phyloP scores from a whole-genome alignment of 1,140 invertebrate genomes.

The Charaxes varanes region DNA sequence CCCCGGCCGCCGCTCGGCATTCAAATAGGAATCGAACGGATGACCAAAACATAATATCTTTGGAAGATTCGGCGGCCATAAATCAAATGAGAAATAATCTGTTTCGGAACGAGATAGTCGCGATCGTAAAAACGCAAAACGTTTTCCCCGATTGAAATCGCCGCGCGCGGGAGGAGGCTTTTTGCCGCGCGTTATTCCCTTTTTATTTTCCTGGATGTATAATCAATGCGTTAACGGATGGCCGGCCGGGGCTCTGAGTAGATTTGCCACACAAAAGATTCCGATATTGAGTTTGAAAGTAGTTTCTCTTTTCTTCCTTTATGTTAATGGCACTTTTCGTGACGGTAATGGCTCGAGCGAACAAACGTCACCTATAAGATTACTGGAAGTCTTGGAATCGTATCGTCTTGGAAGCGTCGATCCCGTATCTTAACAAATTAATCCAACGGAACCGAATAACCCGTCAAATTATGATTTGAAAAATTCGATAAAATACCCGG shows the following conservation, averaged over 20 bases:
- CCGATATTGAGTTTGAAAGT: conserved; percentile 70
- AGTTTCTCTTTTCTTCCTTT: conserved; percentile 66
- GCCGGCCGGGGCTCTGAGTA: conserved; percentile 58
- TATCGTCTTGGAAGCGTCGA: too few relatives aligned
- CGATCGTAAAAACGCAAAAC: conserved; percentile 71
- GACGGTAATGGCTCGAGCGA: conserved; percentile 54
- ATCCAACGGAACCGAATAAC: conserved; percentile 43
- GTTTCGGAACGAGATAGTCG: conserved; percentile 67
- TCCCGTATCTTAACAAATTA: conserved; percentile 47
- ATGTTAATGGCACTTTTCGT: conserved; percentile 67
- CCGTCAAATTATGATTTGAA: conserved; percentile 60
- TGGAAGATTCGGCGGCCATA: conserved; percentile 69
- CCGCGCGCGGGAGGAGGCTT: conserved; percentile 49
- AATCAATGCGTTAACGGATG: conserved; percentile 72
- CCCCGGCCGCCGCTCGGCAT: conserved; percentile 67
- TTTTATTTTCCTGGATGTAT: conserved; percentile 72
- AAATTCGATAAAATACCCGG: conserved; percentile 53
- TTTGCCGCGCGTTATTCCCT: conserved; percentile 62
- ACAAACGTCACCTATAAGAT: too few relatives aligned
- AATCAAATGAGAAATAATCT: conserved; percentile 74
- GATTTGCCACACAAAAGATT: conserved; percentile 71
- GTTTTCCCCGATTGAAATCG: conserved; percentile 72
- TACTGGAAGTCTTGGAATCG: too few relatives aligned
- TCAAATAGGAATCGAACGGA: conserved; percentile 74
- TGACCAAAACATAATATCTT: conserved; percentile 74